Conservation (phyloP, 2,797 vertebrate genomes). For the Cirrhinus mrigala region DNA sequence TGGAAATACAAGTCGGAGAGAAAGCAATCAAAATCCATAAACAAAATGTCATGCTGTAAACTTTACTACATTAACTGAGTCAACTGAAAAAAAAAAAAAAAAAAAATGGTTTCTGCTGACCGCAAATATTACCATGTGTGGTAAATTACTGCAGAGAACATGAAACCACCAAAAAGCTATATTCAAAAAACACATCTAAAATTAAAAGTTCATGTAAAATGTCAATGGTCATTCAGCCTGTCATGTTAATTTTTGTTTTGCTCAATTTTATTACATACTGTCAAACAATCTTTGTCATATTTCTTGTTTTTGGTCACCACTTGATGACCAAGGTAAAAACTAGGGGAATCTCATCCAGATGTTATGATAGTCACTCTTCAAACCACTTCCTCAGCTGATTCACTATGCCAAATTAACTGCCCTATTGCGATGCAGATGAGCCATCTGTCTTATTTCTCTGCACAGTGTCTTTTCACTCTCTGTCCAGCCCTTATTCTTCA, state of each 20-base stretch:
- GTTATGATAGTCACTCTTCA: background rate
- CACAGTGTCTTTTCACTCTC: background rate
- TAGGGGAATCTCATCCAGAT: background rate
- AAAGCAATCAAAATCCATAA: background rate
- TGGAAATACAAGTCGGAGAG: background rate
- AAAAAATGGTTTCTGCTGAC: background rate
- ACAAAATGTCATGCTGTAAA: background rate
- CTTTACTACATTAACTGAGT: background rate
- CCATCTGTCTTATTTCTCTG: background rate
- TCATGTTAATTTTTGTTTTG: too few species aligned
- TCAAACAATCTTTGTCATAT: background rate
- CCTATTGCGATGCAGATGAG: conserved; percentile 10
- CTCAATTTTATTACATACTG: background rate
- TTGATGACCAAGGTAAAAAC: background rate
- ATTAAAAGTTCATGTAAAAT: too few species aligned
- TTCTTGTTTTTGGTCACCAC: background rate
- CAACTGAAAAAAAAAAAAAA: background rate
- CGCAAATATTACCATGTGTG: background rate
- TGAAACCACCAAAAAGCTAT: too few species aligned
- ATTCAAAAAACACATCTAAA: too few species aligned
- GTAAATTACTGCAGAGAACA: too few species aligned
- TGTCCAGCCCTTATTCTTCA: conserved; percentile 3
- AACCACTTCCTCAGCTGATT: background rate
- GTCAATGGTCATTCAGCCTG: too few species aligned
- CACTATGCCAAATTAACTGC: background rate